These are phyloP conservation scores for Heterodera carotae DNA, from an alignment of 1,140 invertebrate genomes.

Conservation along the genomic window DNA sequence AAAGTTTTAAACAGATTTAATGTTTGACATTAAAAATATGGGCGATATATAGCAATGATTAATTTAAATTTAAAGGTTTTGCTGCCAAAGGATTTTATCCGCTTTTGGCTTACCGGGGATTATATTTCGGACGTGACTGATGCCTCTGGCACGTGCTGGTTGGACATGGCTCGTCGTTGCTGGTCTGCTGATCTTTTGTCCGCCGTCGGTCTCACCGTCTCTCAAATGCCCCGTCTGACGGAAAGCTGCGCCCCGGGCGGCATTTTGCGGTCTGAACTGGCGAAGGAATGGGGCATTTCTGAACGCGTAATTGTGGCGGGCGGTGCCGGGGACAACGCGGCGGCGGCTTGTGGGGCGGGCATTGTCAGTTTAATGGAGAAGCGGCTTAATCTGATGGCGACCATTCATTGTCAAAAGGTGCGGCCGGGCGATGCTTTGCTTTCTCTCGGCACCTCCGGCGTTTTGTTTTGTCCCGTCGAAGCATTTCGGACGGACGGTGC, in stretches of 20 bases:
- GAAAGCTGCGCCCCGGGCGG: constrained; percentile 27
- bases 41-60: background rate
- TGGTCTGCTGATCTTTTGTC: constrained; percentile 29
- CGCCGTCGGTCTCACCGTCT: background rate
- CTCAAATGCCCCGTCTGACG: constrained; percentile 33
- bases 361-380: constrained; percentile 9
- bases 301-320: constrained; percentile 23
- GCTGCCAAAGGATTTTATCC: constrained; percentile 39
- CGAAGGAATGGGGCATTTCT: constrained; percentile 25
- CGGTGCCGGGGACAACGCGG: constrained; percentile 39
- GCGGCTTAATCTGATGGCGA: background rate
- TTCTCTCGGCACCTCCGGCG: constrained; percentile 38
- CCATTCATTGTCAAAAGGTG: background rate
- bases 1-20: background rate
- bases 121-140: constrained; percentile 34
- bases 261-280: constrained; percentile 8
- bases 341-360: constrained; percentile 32
- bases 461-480: constrained; percentile 28
- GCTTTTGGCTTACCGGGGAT: constrained; percentile 33
- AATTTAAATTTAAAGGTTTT: constrained; percentile 31
- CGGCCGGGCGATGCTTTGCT: constrained; percentile 29
- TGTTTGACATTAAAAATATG: constrained; percentile 4
- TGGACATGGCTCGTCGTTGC: constrained; percentile 29
- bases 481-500: constrained; percentile 19
- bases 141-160: constrained; percentile 37